Percentiles rank a stretch among this genome's conserved stretches.
Conservation (phyloP, 2,888 invertebrate genomes). For the Eupithecia tripunctaria region DNA sequence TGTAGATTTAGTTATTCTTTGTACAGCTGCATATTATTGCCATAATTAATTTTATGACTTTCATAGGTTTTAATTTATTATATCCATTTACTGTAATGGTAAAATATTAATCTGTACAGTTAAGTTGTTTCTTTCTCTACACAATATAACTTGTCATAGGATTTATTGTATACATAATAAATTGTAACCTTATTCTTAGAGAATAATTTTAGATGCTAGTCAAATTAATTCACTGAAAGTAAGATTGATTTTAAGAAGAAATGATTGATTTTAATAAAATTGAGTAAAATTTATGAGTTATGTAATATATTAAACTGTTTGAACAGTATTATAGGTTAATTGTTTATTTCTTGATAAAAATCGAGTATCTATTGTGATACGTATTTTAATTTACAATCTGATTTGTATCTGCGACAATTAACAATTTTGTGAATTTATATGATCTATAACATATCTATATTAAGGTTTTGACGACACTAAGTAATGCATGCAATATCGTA, state of each 20-base stretch:
- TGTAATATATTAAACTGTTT: conserved; percentile 69
- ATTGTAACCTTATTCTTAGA: conserved; percentile 47
- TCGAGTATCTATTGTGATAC: conserved; percentile 76
- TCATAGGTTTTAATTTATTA: conserved; percentile 14
- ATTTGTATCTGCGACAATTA: conserved; percentile 54
- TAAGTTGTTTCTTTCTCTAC: conserved; percentile 24
- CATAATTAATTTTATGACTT: conserved; percentile 53
- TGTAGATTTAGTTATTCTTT: conserved; percentile 73
- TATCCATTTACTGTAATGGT: too few species aligned
- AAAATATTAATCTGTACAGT: neutral
- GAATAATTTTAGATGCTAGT: conserved; percentile 78
- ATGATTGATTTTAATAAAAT: conserved; percentile 70
- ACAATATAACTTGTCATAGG: conserved; percentile 22
- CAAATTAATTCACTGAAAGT: conserved; percentile 76
- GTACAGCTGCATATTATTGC: conserved; percentile 56
- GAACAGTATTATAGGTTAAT: conserved; percentile 83
- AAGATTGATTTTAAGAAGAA: conserved; percentile 62
- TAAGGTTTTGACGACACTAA: neutral
- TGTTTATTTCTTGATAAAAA: conserved; percentile 69
- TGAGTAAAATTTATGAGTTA: conserved; percentile 63
- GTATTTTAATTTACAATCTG: conserved; percentile 62
- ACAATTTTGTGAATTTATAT: neutral
- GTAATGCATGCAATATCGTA: neutral
- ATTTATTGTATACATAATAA: conserved; percentile 25
- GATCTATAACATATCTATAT: neutral